phyloP scores from a whole-genome alignment of 1,140 invertebrate genomes.

The Sminthurinus signatus region DNA sequence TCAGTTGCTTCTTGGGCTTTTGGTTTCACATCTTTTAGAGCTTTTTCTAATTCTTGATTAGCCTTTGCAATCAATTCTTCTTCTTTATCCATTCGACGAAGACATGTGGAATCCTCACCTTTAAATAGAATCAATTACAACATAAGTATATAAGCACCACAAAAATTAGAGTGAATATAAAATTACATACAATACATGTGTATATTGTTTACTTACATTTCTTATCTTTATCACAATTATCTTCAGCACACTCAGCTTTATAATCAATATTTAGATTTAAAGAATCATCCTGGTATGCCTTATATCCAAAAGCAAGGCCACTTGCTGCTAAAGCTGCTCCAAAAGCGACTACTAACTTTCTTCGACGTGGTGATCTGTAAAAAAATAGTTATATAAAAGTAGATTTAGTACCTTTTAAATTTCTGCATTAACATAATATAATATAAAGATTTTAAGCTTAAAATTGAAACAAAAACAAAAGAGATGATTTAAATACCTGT shows the following conservation, averaged over 20 bases:
- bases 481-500: neutral
- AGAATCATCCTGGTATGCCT: constrained; percentile 2
- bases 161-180: too few relatives aligned
- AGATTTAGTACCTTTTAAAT: too few relatives aligned
- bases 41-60: constrained; percentile 37
- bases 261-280: constrained; percentile 1
- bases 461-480: neutral
- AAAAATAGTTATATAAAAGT: too few relatives aligned
- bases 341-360: constrained; percentile 2
- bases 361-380: constrained; percentile 11
- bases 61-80: constrained; percentile 39
- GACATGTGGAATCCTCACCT: constrained; percentile 19
- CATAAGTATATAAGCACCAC: too few relatives aligned
- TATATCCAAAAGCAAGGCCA: constrained; percentile 11
- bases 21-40: constrained; percentile 33
- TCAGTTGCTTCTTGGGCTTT: constrained; percentile 36
- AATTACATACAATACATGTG: too few relatives aligned
- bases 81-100: constrained; percentile 37
- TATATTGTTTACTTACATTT: too few relatives aligned
- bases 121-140: neutral
- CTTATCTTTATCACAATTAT: constrained; percentile 23
- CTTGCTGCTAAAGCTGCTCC: constrained; percentile 3
- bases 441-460: neutral
- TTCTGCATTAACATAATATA: neutral
- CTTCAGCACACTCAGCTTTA: constrained; percentile 18